phyloP scores from a whole-genome alignment of 2,113 vertebrate species.

The Tringa solitaria region DNA sequence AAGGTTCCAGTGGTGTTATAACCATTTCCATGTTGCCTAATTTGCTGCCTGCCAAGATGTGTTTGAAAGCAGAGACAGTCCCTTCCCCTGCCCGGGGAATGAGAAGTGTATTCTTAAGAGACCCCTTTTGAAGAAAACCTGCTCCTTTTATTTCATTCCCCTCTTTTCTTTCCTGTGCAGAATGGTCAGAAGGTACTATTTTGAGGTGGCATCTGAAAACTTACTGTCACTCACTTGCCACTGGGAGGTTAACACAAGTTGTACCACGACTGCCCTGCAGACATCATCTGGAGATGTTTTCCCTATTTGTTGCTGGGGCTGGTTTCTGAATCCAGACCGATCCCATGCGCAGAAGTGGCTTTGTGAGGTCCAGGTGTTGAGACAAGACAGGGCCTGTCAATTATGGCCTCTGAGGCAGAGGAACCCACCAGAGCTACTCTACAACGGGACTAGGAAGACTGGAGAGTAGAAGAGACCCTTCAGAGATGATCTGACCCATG shows the following conservation, averaged over 20 bases:
- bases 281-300: not conserved
- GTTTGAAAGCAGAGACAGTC: not conserved
- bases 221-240: not conserved
- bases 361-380: not conserved
- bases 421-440: not conserved
- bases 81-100: not conserved
- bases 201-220: not conserved
- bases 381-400: not conserved
- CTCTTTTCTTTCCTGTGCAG: not conserved
- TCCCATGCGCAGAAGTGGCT: rapidly evolving
- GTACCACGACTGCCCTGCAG: too few relatives aligned
- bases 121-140: not conserved
- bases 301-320: not conserved
- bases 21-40: not conserved
- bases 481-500: not conserved
- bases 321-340: not conserved
- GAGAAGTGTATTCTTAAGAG: not conserved
- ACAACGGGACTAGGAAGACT: not conserved
- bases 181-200: not conserved
- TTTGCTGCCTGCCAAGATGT: not conserved
- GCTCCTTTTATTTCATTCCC: not conserved
- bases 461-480: not conserved
- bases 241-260: not conserved
- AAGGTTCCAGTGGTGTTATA: not conserved
- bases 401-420: not conserved